These are phyloP conservation scores for Luscinia megarhynchos DNA, from an alignment of 2,797 vertebrate species.

Conservation along the genomic window DNA sequence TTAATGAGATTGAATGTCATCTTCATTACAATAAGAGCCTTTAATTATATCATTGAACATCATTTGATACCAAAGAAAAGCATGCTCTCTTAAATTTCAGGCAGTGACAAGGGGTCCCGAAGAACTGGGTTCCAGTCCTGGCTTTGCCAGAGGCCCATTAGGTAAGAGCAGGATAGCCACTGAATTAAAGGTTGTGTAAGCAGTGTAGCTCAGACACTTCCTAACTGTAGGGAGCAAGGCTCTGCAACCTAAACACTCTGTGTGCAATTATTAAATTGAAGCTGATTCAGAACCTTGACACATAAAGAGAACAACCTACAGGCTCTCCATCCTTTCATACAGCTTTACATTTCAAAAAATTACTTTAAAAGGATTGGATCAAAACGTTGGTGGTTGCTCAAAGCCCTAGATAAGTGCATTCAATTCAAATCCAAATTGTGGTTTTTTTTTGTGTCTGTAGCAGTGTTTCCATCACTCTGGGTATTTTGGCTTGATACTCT, in stretches of 20 bases:
- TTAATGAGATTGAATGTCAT: constrained; percentile 17
- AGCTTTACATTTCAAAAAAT: neutral
- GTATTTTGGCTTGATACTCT: neutral
- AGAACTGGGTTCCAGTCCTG: neutral
- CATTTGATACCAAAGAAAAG: neutral
- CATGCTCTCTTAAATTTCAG: neutral
- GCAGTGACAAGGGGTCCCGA: neutral
- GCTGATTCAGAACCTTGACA: constrained; percentile 43
- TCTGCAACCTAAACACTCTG: neutral
- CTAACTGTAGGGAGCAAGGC: neutral
- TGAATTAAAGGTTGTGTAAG: constrained; percentile 6
- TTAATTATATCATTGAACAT: constrained; percentile 9
- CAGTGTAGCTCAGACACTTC: neutral
- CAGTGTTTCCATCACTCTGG: neutral
- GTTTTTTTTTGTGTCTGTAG: neutral
- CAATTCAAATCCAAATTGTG: neutral
- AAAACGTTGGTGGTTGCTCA: neutral
- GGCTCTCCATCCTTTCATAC: neutral
- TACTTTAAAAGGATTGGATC: neutral
- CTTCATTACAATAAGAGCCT: constrained; percentile 28
- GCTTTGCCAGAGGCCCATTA: neutral
- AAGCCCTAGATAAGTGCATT: neutral
- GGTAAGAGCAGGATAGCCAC: neutral
- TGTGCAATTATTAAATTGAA: neutral
- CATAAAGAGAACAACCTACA: neutral